Evolutionary conservation across 2,113 vertebrate genomes (phyloP).

Genomic region (Oophaga pumilio): DNA sequence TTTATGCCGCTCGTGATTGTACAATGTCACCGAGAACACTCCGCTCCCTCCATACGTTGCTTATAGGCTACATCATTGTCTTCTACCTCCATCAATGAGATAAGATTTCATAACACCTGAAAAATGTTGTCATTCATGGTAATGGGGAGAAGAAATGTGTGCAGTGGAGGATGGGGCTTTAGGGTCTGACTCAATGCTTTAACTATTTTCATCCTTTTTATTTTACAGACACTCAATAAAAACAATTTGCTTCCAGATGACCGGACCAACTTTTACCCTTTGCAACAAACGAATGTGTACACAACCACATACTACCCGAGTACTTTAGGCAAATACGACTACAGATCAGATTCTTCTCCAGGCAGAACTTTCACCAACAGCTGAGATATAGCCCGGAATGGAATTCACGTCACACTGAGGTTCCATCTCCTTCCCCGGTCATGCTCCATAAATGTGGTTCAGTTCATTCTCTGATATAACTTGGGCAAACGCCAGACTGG

Average conservation of each 20-base stretch:
- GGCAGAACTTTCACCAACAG: slow-evolving; percentile 95
- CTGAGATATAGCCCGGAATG: slow-evolving; percentile 73
- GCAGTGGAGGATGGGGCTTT: not conserved
- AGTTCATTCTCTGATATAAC: not conserved
- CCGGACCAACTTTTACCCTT: slow-evolving; percentile 89
- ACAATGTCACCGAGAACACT: not conserved
- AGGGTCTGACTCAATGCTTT: not conserved
- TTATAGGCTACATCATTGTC: not conserved
- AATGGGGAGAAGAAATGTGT: not conserved
- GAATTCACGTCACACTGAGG: not conserved
- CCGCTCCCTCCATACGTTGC: not conserved
- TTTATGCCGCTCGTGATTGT: not conserved
- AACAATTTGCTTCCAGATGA: slow-evolving; percentile 96
- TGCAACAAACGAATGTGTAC: slow-evolving; percentile 97
- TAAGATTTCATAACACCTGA: not conserved
- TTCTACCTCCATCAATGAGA: not conserved
- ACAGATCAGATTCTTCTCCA: slow-evolving; percentile 90
- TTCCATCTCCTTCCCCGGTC: slow-evolving; percentile 22
- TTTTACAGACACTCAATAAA: slow-evolving; percentile 93
- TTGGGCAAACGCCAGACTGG: not conserved
- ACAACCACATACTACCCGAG: slow-evolving; percentile 97
- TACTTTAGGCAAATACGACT: slow-evolving; percentile 90
- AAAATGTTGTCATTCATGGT: not conserved
- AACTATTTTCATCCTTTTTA: not conserved
- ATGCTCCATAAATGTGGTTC: slow-evolving; percentile 18